Conservation (phyloP, 2,888 invertebrate genomes). For the Pandemis heparana region DNA sequence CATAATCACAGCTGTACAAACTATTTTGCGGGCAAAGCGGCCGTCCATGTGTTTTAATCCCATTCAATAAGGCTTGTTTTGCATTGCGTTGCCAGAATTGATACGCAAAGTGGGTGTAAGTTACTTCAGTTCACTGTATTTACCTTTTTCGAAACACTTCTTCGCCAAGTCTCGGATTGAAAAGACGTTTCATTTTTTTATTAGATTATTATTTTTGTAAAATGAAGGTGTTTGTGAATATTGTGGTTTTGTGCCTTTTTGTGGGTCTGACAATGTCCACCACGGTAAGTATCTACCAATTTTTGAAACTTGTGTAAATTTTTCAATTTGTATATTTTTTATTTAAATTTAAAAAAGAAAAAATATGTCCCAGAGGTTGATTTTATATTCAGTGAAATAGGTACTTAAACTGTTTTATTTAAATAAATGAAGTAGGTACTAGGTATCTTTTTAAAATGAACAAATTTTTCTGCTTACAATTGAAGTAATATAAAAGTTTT, state of each 20-base stretch:
- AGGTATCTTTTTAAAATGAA: too few species aligned
- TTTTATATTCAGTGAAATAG: too few species aligned
- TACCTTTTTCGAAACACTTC: slow-evolving; percentile 28
- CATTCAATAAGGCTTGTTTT: background rate
- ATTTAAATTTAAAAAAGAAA: background rate
- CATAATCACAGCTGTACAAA: background rate
- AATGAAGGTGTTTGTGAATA: slow-evolving; percentile 53
- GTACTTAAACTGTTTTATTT: too few species aligned
- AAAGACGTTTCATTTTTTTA: slow-evolving; percentile 20
- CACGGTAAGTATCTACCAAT: slow-evolving; percentile 52
- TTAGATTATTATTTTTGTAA: slow-evolving; percentile 24
- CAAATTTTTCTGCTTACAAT: too few species aligned
- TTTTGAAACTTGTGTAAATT: background rate
- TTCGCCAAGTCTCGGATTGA: slow-evolving; percentile 7
- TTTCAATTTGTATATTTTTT: too few species aligned
- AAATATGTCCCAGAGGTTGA: too few species aligned
- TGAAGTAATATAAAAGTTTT: too few species aligned
- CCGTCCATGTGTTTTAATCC: background rate
- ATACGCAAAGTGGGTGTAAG: background rate
- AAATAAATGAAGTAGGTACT: too few species aligned
- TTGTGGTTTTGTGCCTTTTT: slow-evolving; percentile 54
- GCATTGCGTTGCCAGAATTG: background rate
- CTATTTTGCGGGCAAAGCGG: background rate
- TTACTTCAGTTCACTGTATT: background rate
- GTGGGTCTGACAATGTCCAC: slow-evolving; percentile 49